Evolutionary conservation across 2,888 invertebrate species (phyloP), one percentile per base, ranked within the genome.

Genomic region (Noctua janthe): DNA sequence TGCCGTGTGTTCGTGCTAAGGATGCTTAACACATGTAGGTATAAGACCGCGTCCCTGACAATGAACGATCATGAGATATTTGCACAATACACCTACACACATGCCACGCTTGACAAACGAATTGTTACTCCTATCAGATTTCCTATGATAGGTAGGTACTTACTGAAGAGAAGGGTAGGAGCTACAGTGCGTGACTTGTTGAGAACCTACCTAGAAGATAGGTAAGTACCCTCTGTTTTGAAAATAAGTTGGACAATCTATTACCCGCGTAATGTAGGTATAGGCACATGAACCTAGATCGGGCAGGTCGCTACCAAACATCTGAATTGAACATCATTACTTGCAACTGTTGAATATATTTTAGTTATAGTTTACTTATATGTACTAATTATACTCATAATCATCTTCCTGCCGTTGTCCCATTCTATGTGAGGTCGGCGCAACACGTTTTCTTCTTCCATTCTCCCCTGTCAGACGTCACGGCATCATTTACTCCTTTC

Each of bases 101-200:
- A 43, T 43, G 75, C n/a, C 49, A 75, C 76, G 56, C 82, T 72
- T 80, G 81, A 80, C 81, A 56, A 66, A 80, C 54, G 73, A 66
- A 72, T 81, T 81, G 66, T 80, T 49, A 64, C 62, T n/a, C 43
- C 20, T 81, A 81, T 81, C 73, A 17, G 72, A 81, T 80, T 81
- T 39, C 73, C 64, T 6, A 54, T 15, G 11, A 67, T 17, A 75
- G 20, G 17, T 51, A 56, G 4, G 17, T 47, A 49, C 15, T 39
- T 66, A 20, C n/a, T 29, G n/a, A 80, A 51, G 35, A 17, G 49
- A 13, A 67, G 78, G 20, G 20, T 66, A 47, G 17, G 20, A 35
- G 51, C 1, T 17, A 29, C 59, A 10, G 29, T 29, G 43, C 23
- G 29, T 47, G 43, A 23, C 74, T 67, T 67, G 43, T 43, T 47